Percentiles rank a stretch among this genome's conserved stretches.
These are phyloP conservation scores for Alosa alosa DNA, from an alignment of 2,113 vertebrate species.

Conservation along the genomic window DNA sequence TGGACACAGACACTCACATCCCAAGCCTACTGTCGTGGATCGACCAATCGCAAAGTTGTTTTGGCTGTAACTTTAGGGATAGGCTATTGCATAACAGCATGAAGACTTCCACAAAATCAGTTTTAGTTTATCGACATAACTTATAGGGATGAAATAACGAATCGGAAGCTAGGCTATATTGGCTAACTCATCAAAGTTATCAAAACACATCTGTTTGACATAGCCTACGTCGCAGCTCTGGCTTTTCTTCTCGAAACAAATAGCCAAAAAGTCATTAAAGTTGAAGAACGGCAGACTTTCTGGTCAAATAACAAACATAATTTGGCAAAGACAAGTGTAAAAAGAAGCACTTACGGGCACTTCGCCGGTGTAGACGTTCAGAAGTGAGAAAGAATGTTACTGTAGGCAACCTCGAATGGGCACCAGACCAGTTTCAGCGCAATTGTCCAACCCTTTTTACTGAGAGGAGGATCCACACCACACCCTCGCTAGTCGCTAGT, in stretches of 20 bases:
- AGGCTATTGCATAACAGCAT: neutral
- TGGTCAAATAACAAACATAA: neutral
- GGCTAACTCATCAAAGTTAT: too few relatives aligned
- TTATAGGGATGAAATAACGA: too few relatives aligned
- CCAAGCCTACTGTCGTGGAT: neutral
- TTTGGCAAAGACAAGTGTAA: neutral
- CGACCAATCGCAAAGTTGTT: neutral
- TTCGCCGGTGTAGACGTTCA: neutral
- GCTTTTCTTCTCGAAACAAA: neutral
- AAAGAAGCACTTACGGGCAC: neutral
- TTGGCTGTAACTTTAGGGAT: neutral
- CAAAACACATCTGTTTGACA: neutral
- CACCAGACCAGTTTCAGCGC: neutral
- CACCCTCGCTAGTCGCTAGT: neutral
- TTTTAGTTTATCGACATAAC: neutral
- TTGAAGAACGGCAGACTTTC: neutral
- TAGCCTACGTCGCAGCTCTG: neutral
- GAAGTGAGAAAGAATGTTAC: neutral
- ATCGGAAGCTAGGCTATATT: too few relatives aligned
- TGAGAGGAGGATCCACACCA: constrained; percentile 8
- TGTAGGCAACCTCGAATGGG: neutral
- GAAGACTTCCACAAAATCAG: neutral
- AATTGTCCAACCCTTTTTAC: neutral
- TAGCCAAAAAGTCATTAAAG: neutral
- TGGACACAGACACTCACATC: neutral